Base-by-base conservation (phyloP, 2,888 invertebrate genomes). In the Drosophila silvestris region DNA sequence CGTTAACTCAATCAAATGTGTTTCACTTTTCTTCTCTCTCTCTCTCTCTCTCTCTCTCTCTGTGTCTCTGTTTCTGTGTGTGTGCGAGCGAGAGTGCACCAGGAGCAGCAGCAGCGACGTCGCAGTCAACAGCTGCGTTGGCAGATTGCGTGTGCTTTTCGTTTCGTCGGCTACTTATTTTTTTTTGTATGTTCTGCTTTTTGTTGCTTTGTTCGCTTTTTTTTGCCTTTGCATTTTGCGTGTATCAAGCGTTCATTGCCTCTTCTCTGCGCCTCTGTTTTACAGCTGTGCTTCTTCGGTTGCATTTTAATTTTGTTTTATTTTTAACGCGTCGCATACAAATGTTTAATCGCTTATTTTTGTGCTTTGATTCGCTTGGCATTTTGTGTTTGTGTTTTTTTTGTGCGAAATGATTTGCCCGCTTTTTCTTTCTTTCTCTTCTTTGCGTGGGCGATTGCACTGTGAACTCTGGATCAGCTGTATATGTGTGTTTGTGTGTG, bases 241-340 rank as follows among this genome's bases (percentile, higher is more conserved):
- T 88, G 85, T 78, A 85, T 86, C 85, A 90, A 88, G 86, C 86
- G 90, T 90, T 89, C 88, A 89, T 85, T 89, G 89, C 90, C 90
- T 70, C 69, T 74, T 73, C 50, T 41, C 37, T 41, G 26, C 54
- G 28, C 50, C 28, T 50, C 52, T 62, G 35, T 37, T 33, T 39
- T 54, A 16, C 22, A 47, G 35, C 58, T 47, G 47, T 64, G 19
- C 51, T 65, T 75, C 22, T 16, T 52, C 37, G 63, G 58, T 59
- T 87, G 89, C 85, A 85, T 85, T 87, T 81, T 69, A 71, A 73
- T 73, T 70, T 84, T 64, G 65, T 72, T 89, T 86, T 85, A 77
- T 86, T 86, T 86, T 78, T 78, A 83, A 75, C 74, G 56, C 74
- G 22, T 26, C 47, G 62, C 70, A 80, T 52, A 72, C 70, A 83